Evolutionary conservation across 2,888 invertebrate genomes (phyloP).

Genomic region (Polydesmus complanatus): DNA sequence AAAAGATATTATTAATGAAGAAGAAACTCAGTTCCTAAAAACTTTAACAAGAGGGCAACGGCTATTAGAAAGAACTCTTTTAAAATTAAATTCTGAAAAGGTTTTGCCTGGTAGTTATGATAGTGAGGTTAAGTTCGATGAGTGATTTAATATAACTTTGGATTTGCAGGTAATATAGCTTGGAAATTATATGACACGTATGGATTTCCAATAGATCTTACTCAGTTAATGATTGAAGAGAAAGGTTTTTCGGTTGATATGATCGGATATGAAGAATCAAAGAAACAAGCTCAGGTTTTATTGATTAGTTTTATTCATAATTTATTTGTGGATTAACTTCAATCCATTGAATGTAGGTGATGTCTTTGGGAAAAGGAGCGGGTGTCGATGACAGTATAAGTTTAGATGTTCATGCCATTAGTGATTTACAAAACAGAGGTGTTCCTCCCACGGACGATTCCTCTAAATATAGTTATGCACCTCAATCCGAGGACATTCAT

Average conservation of each 20-base stretch:
- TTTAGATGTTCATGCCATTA: conserved; percentile 89
- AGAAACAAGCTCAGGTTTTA: conserved; percentile 63
- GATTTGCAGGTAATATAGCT: conserved; percentile 84
- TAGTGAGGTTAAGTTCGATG: conserved; percentile 32
- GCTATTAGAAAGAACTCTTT: conserved; percentile 77
- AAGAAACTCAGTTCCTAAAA: conserved; percentile 93
- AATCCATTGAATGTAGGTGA: conserved; percentile 36
- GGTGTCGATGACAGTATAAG: conserved; percentile 69
- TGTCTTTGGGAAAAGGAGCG: conserved; percentile 73
- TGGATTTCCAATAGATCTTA: conserved; percentile 96
- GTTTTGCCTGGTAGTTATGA: conserved; percentile 52
- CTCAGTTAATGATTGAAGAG: conserved; percentile 95
- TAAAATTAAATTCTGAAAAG: conserved; percentile 52
- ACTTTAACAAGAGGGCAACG: conserved; percentile 81
- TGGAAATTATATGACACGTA: conserved; percentile 99
- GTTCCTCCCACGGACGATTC: conserved; percentile 76
- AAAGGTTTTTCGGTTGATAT: conserved; percentile 76
- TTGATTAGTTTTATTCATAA: neutral
- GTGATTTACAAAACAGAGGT: conserved; percentile 63
- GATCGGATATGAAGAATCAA: conserved; percentile 78
- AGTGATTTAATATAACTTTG: conserved; percentile 10
- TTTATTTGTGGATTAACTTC: neutral
- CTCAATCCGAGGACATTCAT: conserved; percentile 47
- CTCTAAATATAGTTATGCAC: conserved; percentile 74
- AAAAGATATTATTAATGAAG: conserved; percentile 91